Evolutionary conservation across 2,113 vertebrate species (phyloP), one percentile per base, ranked within the genome.

Genomic region (Phaetusa simplex): DNA sequence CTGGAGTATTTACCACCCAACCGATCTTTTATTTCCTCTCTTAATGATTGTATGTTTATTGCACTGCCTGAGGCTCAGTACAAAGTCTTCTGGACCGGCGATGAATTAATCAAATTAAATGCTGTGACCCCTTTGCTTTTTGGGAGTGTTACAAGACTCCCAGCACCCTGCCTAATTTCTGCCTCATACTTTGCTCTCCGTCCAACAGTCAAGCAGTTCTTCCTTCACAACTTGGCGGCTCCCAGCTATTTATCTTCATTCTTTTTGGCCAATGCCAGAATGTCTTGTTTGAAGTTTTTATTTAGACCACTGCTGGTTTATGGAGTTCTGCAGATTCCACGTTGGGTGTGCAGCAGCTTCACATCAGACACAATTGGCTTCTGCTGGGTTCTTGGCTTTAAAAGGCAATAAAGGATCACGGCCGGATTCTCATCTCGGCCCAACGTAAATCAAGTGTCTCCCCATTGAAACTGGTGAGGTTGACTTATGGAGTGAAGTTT

Each of bases 61-160:
- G 72, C 29, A 1, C 85, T 86, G 97, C 95, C 89, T 80, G 91
- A 96, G 91, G 59, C 93, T 94, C 91, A 36, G 53, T 74, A 80
- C 88, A 95, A 96, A 92, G 90, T 92, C 91, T 89, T 97, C 96
- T 96, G 95, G 92, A 97, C 80, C 72, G 59, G 80, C 2, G 3
- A 91, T 29, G 49, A 97, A 98, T 97, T 97, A 96, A 98, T 97
- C 91, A 97, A 95, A 97, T 97, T 97, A 97, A 98, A 97, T 93
- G 64, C 90, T 95, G 62, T 96, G 96, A 97, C 86, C 95, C 85
- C 59, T 97, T 96, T 97, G 93, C 69, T 96, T 97, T 95, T 78
- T 95, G 95, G 74, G 90, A 97, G 84, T 84, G 77, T 90, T 90
- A 87, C 82, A 94, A 86, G 66, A 62, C 85, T 93, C 62, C 64